Percentiles rank a stretch among this genome's conserved stretches.
phyloP scores from a whole-genome alignment of 2,888 invertebrate genomes.

The Drosophila pseudotakahashii region DNA sequence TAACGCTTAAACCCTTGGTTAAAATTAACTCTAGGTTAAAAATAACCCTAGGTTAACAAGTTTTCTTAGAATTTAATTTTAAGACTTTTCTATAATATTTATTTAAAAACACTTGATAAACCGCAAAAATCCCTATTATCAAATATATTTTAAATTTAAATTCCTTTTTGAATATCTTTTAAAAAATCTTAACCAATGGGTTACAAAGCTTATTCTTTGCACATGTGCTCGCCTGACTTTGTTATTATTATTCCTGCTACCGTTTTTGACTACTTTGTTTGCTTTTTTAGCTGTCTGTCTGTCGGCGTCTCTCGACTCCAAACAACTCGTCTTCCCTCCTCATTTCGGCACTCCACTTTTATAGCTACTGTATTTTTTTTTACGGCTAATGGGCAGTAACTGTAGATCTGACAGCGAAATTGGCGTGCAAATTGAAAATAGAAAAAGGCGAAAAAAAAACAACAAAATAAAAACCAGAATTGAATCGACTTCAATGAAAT shows the following conservation, averaged over 20 bases:
- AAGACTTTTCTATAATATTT: too few species aligned
- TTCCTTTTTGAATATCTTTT: too few species aligned
- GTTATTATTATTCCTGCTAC: constrained; percentile 27
- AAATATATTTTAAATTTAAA: too few species aligned
- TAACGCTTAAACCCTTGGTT: too few species aligned
- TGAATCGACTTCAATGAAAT: constrained; percentile 54
- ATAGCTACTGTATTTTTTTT: constrained; percentile 73
- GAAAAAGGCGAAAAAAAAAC: constrained; percentile 6
- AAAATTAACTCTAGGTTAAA: too few species aligned
- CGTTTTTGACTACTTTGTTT: constrained; percentile 29
- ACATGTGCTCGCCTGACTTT: constrained; percentile 13
- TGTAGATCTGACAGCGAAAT: constrained; percentile 60
- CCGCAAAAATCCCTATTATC: too few species aligned
- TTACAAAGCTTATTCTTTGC: constrained; percentile 4
- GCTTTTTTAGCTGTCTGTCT: constrained; percentile 19
- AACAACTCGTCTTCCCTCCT: constrained; percentile 4
- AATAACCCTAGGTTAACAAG: too few species aligned
- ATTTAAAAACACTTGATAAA: too few species aligned
- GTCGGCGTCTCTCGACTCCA: constrained; percentile 1
- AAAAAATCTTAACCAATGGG: background rate
- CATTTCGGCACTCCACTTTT: constrained; percentile 39
- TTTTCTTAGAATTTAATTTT: too few species aligned
- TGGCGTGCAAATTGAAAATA: constrained; percentile 71
- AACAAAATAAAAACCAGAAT: constrained; percentile 8
- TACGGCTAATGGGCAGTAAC: constrained; percentile 61